Evolutionary conservation across 2,113 vertebrate genomes (phyloP).

Genomic region (Meles meles): DNA sequence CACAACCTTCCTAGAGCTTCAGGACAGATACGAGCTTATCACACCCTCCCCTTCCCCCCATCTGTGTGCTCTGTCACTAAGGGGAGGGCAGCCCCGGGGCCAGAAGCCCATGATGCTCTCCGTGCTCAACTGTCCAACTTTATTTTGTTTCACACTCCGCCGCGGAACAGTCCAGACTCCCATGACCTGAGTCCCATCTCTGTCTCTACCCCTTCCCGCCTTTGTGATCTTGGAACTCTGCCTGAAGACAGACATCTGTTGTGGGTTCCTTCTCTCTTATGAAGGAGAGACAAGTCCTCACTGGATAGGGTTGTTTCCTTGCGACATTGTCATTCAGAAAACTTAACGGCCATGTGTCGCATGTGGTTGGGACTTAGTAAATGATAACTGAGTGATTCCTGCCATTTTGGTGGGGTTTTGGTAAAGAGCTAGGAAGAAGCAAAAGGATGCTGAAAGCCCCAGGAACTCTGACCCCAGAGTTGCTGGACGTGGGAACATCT

Average conservation of each 20-base stretch:
- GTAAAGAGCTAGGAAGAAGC: neutral
- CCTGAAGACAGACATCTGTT: neutral
- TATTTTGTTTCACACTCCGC: neutral
- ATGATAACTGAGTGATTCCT: neutral
- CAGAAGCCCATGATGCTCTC: fast-evolving
- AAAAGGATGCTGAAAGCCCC: neutral
- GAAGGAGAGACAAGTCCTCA: neutral
- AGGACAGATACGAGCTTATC: neutral
- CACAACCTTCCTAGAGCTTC: neutral
- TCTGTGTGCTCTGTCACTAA: neutral
- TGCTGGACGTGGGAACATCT: neutral
- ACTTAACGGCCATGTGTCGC: fast-evolving
- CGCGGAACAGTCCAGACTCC: neutral
- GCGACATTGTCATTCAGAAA: neutral
- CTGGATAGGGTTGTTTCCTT: neutral
- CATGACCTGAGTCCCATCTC: neutral
- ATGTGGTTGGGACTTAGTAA: neutral
- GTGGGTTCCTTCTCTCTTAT: neutral
- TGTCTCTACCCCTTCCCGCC: neutral
- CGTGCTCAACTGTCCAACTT: neutral
- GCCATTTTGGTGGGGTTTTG: neutral
- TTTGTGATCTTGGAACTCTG: neutral
- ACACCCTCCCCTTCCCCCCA: fast-evolving
- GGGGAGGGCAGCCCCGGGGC: neutral
- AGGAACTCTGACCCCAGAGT: neutral